Evolutionary conservation across 1,140 invertebrate genomes (phyloP).

Genomic region (Halyomorpha halys): DNA sequence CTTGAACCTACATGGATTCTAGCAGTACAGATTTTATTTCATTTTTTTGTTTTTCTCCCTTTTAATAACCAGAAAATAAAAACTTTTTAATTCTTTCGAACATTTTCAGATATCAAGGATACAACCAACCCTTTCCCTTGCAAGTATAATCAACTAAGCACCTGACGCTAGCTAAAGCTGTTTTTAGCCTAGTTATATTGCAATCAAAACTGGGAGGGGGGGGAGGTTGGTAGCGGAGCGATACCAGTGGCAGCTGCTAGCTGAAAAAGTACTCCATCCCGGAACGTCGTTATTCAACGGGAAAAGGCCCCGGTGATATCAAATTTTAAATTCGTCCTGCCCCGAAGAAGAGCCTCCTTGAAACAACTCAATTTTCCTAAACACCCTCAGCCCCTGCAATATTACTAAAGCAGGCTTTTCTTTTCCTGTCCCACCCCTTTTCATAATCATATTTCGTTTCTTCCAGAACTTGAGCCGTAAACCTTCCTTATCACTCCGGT

Average conservation of each 20-base stretch:
- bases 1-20: too few species aligned
- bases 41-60: too few species aligned
- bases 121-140: too few species aligned
- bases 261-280: neutral
- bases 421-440: neutral
- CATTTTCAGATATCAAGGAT: too few species aligned
- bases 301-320: neutral
- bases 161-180: too few species aligned
- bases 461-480: neutral
- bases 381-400: neutral
- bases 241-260: neutral
- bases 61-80: too few species aligned
- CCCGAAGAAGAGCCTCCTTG: neutral
- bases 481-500: neutral
- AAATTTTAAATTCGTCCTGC: constrained; percentile 11
- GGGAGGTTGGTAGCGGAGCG: too few species aligned
- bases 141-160: too few species aligned
- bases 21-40: too few species aligned
- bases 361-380: constrained; percentile 9
- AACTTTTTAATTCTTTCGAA: too few species aligned
- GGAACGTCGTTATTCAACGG: constrained; percentile 5
- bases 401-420: neutral
- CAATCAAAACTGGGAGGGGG: too few species aligned
- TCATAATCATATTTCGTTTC: constrained; percentile 9
- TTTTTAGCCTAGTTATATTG: too few species aligned